Base-by-base conservation (phyloP, 2,888 invertebrate genomes). In the Elysia crispata region DNA sequence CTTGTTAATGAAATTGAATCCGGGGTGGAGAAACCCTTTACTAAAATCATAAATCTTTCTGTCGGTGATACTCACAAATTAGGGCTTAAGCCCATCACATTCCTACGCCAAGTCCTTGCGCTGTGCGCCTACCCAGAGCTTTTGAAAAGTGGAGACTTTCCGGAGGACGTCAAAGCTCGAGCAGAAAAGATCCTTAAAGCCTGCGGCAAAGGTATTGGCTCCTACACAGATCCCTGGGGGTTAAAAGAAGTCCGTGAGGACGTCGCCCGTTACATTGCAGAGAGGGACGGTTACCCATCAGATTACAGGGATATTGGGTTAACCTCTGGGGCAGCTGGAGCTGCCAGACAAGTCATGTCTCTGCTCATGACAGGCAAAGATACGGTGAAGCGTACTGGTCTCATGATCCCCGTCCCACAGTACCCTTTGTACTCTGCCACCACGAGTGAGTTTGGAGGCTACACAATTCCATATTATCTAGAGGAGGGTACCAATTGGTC, bases 41-140 rank as follows among this genome's bases (percentile, higher is more conserved):
- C 94, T 81, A 95, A 95, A 92, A 98, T 99, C 77, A 96, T 99
- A 90, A 96, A 96, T 89, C 98, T 98, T 0, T 99, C 99, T 93
- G 98, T 99, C 89, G 99, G 99, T 31, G 99, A 99, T 93, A 97
- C 98, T 79, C 99, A 99, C 93, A 99, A 99, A 0, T 98, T 97
- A 95, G 98, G 97, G 23, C 98, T 99, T 92, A 92, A 93, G 69
- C 98, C 99, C n/a, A 95, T 99, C 87, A 98, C 98, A 0, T 99
- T 97, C 92, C 95, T 99, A 86, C 94, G 99, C 88, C 98, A 99
- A 94, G 95, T 98, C 33, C 89, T 98, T 87, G 95, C 97, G 0
- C 93, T 97, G 80, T 95, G 96, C 30, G 92, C 95, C 0, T 94
- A 95, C 83, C 80, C 76, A 64, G 49, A 79, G 8, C 92, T 98